These are phyloP conservation scores for Drosophila baimaii DNA, from an alignment of 1,140 invertebrate species.

Conservation along the genomic window DNA sequence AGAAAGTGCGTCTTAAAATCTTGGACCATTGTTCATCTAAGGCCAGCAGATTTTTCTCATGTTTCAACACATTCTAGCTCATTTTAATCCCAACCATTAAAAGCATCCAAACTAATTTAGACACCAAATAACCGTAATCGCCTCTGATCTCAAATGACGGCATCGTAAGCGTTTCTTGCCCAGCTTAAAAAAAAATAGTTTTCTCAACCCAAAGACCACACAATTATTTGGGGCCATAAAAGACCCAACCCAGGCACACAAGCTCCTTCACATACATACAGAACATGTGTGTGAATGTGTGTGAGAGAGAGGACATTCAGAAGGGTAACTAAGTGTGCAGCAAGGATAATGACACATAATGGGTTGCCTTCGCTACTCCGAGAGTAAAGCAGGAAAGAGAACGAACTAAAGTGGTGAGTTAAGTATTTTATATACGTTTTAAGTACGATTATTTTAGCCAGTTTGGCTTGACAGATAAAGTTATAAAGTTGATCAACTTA, in stretches of 20 bases:
- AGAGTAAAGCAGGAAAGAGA: not conserved
- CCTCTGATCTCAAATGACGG: constrained; percentile 38
- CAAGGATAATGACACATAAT: constrained; percentile 27
- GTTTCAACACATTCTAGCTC: not conserved
- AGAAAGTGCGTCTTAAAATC: not conserved
- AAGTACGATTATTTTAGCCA: not conserved
- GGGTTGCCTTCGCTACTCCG: not conserved
- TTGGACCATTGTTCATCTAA: not conserved
- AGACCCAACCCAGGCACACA: constrained; percentile 5
- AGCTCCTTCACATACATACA: not conserved
- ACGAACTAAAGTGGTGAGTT: too few relatives aligned
- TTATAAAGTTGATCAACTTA: too few relatives aligned
- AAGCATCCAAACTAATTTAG: constrained; percentile 23
- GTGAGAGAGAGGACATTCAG: not conserved
- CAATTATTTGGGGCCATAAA: constrained; percentile 40
- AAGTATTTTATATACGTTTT: not conserved
- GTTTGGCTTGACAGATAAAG: not conserved
- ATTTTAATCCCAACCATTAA: constrained; percentile 2
- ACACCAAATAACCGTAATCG: constrained; percentile 42
- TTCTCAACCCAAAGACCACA: constrained; percentile 29
- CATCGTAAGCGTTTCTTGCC: constrained; percentile 5
- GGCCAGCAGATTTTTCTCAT: not conserved
- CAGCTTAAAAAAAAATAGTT: constrained; percentile 32
- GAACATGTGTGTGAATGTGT: not conserved
- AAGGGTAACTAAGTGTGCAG: constrained; percentile 26